phyloP scores from a whole-genome alignment of 1,140 invertebrate genomes.

The Leptinotarsa texana region DNA sequence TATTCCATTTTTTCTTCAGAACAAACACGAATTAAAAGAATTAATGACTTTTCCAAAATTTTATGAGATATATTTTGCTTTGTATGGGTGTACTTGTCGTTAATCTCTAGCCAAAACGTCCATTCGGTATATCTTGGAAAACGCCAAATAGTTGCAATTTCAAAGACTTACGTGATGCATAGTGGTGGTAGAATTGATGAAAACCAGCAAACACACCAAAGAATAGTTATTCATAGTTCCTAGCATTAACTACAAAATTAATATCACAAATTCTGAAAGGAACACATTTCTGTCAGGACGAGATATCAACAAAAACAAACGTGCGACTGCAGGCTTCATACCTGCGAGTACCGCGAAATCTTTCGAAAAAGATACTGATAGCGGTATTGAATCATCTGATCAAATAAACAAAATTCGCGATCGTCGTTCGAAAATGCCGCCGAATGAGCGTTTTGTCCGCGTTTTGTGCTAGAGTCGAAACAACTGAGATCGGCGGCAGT shows the following conservation, averaged over 20 bases:
- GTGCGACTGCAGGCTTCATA: no score
- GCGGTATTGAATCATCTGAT: neutral
- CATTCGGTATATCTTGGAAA: no score
- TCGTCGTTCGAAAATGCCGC: no score
- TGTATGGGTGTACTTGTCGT: no score
- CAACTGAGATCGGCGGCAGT: conserved; percentile 7
- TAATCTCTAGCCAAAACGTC: no score
- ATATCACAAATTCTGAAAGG: neutral
- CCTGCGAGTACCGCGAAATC: no score
- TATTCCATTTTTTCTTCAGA: no score
- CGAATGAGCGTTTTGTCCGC: neutral
- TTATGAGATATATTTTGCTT: no score
- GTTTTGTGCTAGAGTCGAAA: conserved; percentile 10
- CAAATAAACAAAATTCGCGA: neutral
- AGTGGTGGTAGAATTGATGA: neutral
- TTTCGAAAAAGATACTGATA: neutral
- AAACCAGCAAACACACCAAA: conserved; percentile 3
- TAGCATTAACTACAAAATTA: neutral
- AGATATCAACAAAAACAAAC: no score
- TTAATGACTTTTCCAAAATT: no score
- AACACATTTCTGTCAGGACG: neutral
- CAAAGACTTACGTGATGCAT: conserved; percentile 14
- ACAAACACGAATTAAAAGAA: no score
- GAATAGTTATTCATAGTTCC: conserved; percentile 13
- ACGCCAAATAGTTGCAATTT: neutral